These are phyloP conservation scores for Rhynchonycteris naso DNA, from an alignment of 2,797 vertebrate species.

Conservation along the genomic window DNA sequence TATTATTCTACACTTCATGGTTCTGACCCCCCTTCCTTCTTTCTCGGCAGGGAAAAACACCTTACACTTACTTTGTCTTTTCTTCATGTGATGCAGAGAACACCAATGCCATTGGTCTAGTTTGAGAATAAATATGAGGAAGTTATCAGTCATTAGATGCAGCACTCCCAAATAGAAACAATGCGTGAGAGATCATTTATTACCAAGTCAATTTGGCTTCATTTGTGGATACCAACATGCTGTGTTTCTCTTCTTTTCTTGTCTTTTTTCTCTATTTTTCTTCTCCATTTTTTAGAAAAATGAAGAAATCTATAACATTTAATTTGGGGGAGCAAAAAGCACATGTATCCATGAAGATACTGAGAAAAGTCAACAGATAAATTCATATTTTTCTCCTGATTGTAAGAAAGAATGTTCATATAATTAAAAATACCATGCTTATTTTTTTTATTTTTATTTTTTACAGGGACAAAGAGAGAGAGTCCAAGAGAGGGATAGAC, in stretches of 20 bases:
- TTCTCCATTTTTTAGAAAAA: constrained; percentile 43
- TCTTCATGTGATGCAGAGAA: constrained; percentile 53
- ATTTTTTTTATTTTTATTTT: no score
- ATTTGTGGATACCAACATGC: constrained; percentile 58
- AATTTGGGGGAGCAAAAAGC: constrained; percentile 8
- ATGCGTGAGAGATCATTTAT: constrained; percentile 61
- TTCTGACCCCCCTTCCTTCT: no score
- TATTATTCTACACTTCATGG: no score
- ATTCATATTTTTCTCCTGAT: not conserved
- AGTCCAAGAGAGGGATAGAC: no score
- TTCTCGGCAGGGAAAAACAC: no score
- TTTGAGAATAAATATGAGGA: constrained; percentile 77
- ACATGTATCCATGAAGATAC: not conserved
- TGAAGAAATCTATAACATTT: constrained; percentile 34
- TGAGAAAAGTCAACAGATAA: not conserved
- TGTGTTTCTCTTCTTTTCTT: constrained; percentile 38
- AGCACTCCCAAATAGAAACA: constrained; percentile 49
- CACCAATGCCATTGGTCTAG: constrained; percentile 46
- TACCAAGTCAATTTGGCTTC: constrained; percentile 65
- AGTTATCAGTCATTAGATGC: constrained; percentile 70
- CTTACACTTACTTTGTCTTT: constrained; percentile 74
- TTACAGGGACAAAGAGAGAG: no score
- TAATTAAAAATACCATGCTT: not conserved
- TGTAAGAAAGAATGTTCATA: not conserved
- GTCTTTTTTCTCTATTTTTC: accelerated